Base-by-base conservation (phyloP, 2,888 invertebrate genomes). In the Spicauda simplicius region DNA sequence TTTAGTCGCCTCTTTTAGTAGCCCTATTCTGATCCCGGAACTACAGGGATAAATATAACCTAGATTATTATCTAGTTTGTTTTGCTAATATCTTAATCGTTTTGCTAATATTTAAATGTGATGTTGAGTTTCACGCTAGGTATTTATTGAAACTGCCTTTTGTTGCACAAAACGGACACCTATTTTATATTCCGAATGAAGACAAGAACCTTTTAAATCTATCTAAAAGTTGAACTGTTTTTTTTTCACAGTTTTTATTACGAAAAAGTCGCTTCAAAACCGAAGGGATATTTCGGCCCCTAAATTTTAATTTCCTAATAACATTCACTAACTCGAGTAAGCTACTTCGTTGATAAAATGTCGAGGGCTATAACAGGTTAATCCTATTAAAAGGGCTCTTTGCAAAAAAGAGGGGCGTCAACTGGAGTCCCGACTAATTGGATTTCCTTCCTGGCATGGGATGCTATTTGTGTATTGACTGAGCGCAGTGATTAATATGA, bases 351-450 rank as follows among this genome's bases (percentile, higher is more conserved):
- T 41, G 41, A 41, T 41, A 41, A 41, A 41, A 41, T 41, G 41
- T 41, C 41, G 41, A 41, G 41, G 14, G 41, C 14, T 41, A 41
- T 41, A 41, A 41, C 41, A 41, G 41, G 41, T 41, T 41, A 41
- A 41, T 41, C 41, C 10, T 41, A 41, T 41, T 41, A 41, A 41
- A 41, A 41, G 41, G 41, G 41, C 25, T 19, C 20, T 54, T 30
- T 18, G 12, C 30, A 30, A 25, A 30, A 54, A 54, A 54, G 30
- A 25, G 25, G 54, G 25, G 30, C 54, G 14, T 56, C 56, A 33
- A 37, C 56, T 56, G 18, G n/a, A 16, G 56, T 30, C 33, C n/a
- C n/a, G 56, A 16, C 33, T 56, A 56, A 56, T 56, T 56, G 30
- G 56, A 56, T 56, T 56, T 33, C 56, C 56, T 56, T 33, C 56